Base-by-base conservation (phyloP, 2,797 vertebrate genomes). In the Ptychobarbus kaznakovi region DNA sequence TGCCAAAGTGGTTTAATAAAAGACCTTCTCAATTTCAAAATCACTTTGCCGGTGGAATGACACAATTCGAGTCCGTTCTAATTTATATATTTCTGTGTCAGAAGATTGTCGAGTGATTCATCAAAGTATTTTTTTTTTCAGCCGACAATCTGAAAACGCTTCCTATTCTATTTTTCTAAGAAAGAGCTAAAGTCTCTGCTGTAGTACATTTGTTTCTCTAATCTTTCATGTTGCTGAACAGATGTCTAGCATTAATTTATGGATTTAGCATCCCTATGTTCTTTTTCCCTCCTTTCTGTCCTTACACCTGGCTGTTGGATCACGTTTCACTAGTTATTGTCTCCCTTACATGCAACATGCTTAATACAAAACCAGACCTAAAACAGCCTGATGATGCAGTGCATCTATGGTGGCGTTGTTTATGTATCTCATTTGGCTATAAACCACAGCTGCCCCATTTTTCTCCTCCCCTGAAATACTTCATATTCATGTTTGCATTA, bases 211-310 rank as follows among this genome's bases (percentile, higher is more conserved):
- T 94, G 92, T 93, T 95, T 94, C 95, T 96, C 95, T 97, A 96
- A 97, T 97, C 96, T 96, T 97, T 97, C 96, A 94, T 96, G 91
- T 95, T 96, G 94, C 96, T 90, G 94, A 98, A 96, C 98, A 99
- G 98, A 98, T 99, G 98, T 98, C 97, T 96, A 95, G 95, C 95
- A 97, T 98, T 97, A 96, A 98, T 98, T 97, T 98, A 98, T 98
- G 97, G 97, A 97, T 97, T 96, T 96, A 96, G 96, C 94, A 92
- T 93, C 88, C 89, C 83, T 86, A 86, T 88, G 85, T 87, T 95
- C 80, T 81, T 82, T 86, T 86, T 32, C 46, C 73, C 25, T 87
- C 84, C 65, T 87, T 73, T 89, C 90, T 93, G 93, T 95, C 94
- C 95, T 96, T 96, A 96, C 95, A 96, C 96, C 96, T 97, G 97